Evolutionary conservation across 2,888 invertebrate genomes (phyloP).

Genomic region (Nymphalis polychloros): DNA sequence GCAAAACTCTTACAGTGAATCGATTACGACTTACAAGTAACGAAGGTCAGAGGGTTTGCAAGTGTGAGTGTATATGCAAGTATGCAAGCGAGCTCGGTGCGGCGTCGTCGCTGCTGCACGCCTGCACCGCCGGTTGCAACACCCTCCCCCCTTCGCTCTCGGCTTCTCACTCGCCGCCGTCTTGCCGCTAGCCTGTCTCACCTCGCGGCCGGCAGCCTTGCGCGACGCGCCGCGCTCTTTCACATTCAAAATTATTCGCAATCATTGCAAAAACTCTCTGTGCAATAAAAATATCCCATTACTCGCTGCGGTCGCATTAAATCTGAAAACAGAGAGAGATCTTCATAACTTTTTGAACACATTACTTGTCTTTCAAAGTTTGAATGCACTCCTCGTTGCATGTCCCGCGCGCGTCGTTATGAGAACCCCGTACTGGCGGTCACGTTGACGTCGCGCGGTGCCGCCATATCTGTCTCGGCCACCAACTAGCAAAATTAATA

Average conservation of each 20-base stretch:
- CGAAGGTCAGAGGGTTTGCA: constrained; percentile 77
- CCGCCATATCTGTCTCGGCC: constrained; percentile 86
- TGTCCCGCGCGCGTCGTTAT: constrained; percentile 89
- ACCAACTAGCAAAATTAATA: constrained; percentile 83
- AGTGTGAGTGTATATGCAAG: constrained; percentile 80
- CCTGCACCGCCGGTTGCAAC: constrained; percentile 81
- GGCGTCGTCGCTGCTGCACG: constrained; percentile 81
- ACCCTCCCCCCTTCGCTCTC: constrained; percentile 81
- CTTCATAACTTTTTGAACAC: constrained; percentile 60
- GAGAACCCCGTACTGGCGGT: constrained; percentile 87
- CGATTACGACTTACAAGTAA: constrained; percentile 72
- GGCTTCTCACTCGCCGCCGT: constrained; percentile 80
- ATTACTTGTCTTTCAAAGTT: constrained; percentile 76
- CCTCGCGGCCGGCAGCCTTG: constrained; percentile 82
- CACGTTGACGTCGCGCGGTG: constrained; percentile 86
- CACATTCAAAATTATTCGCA: constrained; percentile 82
- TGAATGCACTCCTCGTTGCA: constrained; percentile 84
- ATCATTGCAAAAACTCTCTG: constrained; percentile 81
- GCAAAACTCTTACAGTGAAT: constrained; percentile 69
- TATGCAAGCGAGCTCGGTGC: constrained; percentile 81
- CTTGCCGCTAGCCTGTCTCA: constrained; percentile 82
- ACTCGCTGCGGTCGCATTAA: constrained; percentile 69
- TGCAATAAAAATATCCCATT: constrained; percentile 75
- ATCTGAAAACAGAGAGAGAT: constrained; percentile 71
- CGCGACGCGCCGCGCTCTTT: constrained; percentile 82